Percentiles rank a stretch among this genome's conserved stretches.
Conservation (phyloP, 2,888 invertebrate genomes). For the Yponomeuta cagnagella region DNA sequence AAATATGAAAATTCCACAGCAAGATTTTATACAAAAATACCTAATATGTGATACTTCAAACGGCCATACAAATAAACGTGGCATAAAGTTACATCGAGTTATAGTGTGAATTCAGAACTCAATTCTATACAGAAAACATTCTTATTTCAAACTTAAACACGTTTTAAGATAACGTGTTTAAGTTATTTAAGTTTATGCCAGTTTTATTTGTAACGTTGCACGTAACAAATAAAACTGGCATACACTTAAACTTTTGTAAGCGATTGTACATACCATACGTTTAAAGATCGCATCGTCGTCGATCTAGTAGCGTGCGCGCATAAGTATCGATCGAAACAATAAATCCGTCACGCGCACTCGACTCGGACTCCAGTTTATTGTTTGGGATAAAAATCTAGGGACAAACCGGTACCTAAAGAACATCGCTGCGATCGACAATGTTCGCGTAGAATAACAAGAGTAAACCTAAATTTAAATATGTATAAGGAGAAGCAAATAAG, state of each 20-base stretch:
- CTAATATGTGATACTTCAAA: no score
- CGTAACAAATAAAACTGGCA: no score
- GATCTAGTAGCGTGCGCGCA: neutral
- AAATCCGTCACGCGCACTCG: slow-evolving; percentile 14
- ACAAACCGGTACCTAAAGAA: neutral
- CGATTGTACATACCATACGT: neutral
- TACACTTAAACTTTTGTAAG: neutral
- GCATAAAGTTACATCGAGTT: no score
- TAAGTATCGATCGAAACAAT: slow-evolving; percentile 12
- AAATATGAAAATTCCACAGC: no score
- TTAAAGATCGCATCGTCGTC: neutral
- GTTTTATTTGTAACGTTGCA: neutral
- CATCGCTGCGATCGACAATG: neutral
- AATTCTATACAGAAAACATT: no score
- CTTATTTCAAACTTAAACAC: no score
- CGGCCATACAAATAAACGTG: no score
- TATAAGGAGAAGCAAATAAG: neutral
- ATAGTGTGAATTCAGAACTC: no score
- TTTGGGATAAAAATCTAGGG: slow-evolving; percentile 26
- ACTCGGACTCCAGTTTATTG: slow-evolving; percentile 21
- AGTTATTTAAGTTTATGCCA: no score
- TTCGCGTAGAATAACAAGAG: neutral
- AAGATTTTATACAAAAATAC: no score
- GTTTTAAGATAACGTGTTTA: no score
- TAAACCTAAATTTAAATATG: no score